Conservation (phyloP, 1,140 invertebrate species). For the Cherax quadricarinatus region DNA sequence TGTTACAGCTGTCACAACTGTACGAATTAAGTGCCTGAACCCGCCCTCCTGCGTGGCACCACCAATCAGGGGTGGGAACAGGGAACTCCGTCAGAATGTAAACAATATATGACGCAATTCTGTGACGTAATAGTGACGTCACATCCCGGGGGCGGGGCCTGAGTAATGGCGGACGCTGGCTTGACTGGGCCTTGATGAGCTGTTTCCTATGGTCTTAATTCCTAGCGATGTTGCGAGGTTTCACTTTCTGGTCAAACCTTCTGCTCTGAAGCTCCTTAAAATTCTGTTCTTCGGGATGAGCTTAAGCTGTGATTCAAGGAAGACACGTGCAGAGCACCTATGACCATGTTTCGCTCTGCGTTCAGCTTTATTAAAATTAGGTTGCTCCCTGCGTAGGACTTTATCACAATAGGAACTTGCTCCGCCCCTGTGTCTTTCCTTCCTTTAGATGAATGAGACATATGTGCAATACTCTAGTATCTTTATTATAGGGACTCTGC, state of each 20-base stretch:
- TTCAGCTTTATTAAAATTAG: too few relatives aligned
- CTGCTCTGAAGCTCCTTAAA: too few relatives aligned
- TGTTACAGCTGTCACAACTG: not conserved
- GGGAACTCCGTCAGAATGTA: constrained; percentile 22
- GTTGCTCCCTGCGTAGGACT: too few relatives aligned
- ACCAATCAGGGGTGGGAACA: not conserved
- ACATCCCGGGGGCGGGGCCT: constrained; percentile 25
- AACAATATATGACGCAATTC: constrained; percentile 51
- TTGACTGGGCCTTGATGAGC: not conserved
- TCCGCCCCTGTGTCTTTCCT: too few relatives aligned
- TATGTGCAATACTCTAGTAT: too few relatives aligned
- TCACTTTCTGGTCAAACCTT: not conserved
- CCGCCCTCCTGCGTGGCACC: constrained; percentile 15
- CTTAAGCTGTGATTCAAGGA: too few relatives aligned
- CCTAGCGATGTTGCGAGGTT: not conserved
- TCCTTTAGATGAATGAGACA: too few relatives aligned
- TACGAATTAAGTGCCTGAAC: not conserved
- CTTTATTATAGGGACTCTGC: too few relatives aligned
- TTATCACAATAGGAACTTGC: too few relatives aligned
- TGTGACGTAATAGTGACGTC: constrained; percentile 39
- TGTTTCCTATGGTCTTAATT: not conserved
- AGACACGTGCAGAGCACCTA: too few relatives aligned
- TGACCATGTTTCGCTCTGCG: too few relatives aligned
- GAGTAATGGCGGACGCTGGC: constrained; percentile 30
- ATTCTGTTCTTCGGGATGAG: too few relatives aligned